phyloP scores from a whole-genome alignment of 2,888 invertebrate species.

The Ectemnius lituratus region DNA sequence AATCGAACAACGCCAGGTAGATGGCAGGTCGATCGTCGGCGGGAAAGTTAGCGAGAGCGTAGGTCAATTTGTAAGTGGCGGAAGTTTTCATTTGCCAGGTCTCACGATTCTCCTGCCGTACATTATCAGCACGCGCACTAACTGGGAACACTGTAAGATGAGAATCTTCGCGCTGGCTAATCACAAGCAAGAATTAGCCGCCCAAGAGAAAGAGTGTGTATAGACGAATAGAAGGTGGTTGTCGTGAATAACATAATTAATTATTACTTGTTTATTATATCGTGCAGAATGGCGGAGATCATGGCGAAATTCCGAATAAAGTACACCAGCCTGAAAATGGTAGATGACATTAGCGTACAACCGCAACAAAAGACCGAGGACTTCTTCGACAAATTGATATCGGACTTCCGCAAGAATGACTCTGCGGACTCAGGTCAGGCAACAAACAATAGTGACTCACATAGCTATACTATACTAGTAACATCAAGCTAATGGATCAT shows the following conservation, averaged over 20 bases:
- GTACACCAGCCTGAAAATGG: conserved; percentile 93
- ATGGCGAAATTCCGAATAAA: conserved; percentile 96
- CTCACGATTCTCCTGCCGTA: conserved; percentile 91
- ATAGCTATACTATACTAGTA: no score
- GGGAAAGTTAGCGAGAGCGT: conserved; percentile 26
- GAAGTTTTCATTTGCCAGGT: conserved; percentile 73
- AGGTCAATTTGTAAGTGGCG: conserved; percentile 51
- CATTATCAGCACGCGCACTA: conserved; percentile 88
- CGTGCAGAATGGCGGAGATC: conserved; percentile 92
- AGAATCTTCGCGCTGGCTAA: conserved; percentile 91
- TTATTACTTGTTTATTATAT: not conserved
- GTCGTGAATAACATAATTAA: conserved; percentile 59
- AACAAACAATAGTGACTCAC: no score
- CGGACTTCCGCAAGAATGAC: conserved; percentile 81
- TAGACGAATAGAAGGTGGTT: not conserved
- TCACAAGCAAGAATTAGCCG: conserved; percentile 86
- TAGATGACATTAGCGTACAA: conserved; percentile 91
- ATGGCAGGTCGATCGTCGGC: not conserved
- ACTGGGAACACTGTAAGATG: conserved; percentile 88
- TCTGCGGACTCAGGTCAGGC: conserved; percentile 60
- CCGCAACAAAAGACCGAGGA: conserved; percentile 87
- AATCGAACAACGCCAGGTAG: no score
- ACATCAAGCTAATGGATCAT: no score
- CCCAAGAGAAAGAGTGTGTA: conserved; percentile 91
- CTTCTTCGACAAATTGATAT: conserved; percentile 86